These are phyloP conservation scores for Saimiri boliviensis DNA, from an alignment of 2,113 vertebrate species.

Conservation along the genomic window DNA sequence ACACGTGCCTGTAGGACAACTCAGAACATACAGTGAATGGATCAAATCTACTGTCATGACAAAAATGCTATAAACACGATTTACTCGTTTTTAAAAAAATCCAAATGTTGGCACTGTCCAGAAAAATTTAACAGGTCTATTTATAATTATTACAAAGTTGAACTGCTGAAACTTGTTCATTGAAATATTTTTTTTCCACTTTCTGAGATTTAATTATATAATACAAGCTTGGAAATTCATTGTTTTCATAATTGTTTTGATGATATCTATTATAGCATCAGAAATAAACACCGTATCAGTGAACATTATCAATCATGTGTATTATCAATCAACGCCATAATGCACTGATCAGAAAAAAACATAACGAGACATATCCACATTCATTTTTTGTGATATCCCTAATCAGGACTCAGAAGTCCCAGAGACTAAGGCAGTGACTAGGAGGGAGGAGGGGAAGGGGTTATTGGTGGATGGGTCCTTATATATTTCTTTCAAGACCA, in stretches of 20 bases:
- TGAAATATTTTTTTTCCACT: too few species aligned
- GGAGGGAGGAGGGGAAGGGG: not conserved
- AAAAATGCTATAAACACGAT: conserved; percentile 52
- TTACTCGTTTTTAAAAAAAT: conserved; percentile 88
- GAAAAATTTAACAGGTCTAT: conserved; percentile 88
- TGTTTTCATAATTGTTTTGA: not conserved
- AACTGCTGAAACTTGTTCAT: conserved; percentile 85
- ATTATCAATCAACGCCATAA: not conserved
- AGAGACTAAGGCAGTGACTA: not conserved
- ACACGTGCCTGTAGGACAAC: conserved; percentile 46
- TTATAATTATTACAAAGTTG: conserved; percentile 88
- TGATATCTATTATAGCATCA: not conserved
- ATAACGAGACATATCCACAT: not conserved
- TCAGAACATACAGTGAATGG: too few species aligned
- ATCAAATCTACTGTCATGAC: too few species aligned
- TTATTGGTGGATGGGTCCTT: not conserved
- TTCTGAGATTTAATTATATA: not conserved
- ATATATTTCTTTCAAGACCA: not conserved
- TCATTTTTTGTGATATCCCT: not conserved
- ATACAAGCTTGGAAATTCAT: not conserved
- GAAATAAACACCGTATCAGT: not conserved
- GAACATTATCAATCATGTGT: not conserved
- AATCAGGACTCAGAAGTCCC: not conserved
- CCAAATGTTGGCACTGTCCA: conserved; percentile 90
- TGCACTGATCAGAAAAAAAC: not conserved